phyloP scores from a whole-genome alignment of 2,888 invertebrate genomes.

The Dasysyrphus tricinctus region DNA sequence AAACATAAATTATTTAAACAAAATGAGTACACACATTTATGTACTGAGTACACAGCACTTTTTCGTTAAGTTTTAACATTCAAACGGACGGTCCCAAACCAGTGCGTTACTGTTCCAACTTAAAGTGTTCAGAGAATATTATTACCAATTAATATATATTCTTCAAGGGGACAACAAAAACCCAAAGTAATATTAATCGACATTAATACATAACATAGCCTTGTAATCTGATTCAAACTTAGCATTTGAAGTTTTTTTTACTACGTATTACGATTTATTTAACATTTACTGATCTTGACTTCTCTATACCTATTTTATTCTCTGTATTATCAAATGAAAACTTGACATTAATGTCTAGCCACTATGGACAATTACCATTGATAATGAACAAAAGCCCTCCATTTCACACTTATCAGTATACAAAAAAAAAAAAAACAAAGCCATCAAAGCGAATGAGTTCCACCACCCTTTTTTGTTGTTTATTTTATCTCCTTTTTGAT shows the following conservation, averaged over 20 bases:
- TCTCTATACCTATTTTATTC: not conserved
- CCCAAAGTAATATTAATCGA: not conserved
- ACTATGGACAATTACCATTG: slow-evolving; percentile 38
- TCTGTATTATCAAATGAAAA: slow-evolving; percentile 11
- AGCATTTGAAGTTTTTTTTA: not conserved
- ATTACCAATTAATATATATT: too few relatives aligned
- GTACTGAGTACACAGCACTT: too few relatives aligned
- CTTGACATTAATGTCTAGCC: slow-evolving; percentile 32
- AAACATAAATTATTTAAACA: too few relatives aligned
- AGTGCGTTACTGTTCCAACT: too few relatives aligned
- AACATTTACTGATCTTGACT: not conserved
- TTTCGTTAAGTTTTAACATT: too few relatives aligned
- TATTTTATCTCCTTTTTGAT: not conserved
- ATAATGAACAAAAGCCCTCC: slow-evolving; percentile 21
- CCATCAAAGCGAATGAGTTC: slow-evolving; percentile 11
- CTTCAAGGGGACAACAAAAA: not conserved
- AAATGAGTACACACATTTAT: too few relatives aligned
- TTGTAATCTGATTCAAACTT: not conserved
- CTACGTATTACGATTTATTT: too few relatives aligned
- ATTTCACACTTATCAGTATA: not conserved
- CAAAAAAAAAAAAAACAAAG: not conserved
- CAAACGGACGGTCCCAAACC: too few relatives aligned
- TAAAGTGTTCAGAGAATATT: too few relatives aligned
- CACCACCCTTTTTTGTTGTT: slow-evolving; percentile 9
- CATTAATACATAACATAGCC: too few relatives aligned